A percentile compares a stretch with the other conserved stretches of the same genome.
phyloP scores from a whole-genome alignment of 2,113 vertebrate genomes.

The Vulpes vulpes region DNA sequence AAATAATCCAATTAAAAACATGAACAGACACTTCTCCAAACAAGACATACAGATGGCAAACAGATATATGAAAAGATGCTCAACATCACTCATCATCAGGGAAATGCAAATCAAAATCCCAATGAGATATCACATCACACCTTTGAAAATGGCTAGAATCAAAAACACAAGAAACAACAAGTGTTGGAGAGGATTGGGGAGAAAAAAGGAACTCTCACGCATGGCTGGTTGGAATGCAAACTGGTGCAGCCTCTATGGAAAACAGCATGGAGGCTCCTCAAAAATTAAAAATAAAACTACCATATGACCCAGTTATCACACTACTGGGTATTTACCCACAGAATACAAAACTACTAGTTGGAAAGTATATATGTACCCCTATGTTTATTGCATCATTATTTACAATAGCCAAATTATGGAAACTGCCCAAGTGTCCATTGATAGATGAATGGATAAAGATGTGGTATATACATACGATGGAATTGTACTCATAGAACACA shows the following conservation, averaged over 20 bases:
- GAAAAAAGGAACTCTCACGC: not conserved
- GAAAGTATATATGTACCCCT: not conserved
- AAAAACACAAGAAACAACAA: not conserved
- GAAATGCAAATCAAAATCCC: not conserved
- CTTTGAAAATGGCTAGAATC: not conserved
- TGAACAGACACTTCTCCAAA: not conserved
- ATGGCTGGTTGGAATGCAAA: not conserved
- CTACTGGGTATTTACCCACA: not conserved
- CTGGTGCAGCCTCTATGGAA: not conserved
- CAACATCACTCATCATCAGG: not conserved
- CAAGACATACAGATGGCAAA: not conserved
- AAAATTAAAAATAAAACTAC: not conserved
- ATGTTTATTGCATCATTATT: not conserved
- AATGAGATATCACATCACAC: not conserved
- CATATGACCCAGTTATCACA: not conserved
- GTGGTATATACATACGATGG: not conserved
- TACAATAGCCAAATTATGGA: not conserved
- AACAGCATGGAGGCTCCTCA: not conserved
- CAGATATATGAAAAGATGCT: not conserved
- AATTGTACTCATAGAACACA: not conserved
- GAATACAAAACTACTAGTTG: not conserved
- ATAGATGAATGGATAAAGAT: not conserved
- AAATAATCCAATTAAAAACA: not conserved
- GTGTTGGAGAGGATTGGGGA: not conserved
- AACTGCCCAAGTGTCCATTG: not conserved